phyloP scores from a whole-genome alignment of 2,797 vertebrate species.

The Pipistrellus pipistrellus region DNA sequence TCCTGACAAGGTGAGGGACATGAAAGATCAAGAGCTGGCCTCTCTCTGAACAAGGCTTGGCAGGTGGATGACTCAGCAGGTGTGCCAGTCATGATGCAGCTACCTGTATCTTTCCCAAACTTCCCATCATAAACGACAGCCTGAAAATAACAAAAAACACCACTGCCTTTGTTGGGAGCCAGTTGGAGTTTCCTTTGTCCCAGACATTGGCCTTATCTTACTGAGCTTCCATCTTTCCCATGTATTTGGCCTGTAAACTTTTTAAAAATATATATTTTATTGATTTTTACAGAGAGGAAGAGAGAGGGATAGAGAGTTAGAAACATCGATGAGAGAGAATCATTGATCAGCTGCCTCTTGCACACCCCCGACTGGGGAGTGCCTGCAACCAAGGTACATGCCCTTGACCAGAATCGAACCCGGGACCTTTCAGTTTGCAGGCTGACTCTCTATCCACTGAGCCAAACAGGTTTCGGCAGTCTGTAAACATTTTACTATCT shows the following conservation, averaged over 20 bases:
- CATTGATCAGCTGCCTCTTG: too few species aligned
- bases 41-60: neutral
- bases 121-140: neutral
- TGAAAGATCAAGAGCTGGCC: neutral
- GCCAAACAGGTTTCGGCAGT: too few species aligned
- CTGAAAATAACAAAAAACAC: neutral
- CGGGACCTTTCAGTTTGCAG: too few species aligned
- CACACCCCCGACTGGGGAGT: too few species aligned
- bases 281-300: too few species aligned
- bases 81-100: slow-evolving; percentile 26
- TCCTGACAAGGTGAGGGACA: neutral
- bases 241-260: neutral
- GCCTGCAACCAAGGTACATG: too few species aligned
- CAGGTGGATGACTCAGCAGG: neutral
- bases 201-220: neutral
- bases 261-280: neutral
- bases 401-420: too few species aligned
- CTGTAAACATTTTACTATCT: neutral
- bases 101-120: neutral
- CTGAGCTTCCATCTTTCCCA: neutral
- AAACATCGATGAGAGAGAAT: too few species aligned
- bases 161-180: neutral
- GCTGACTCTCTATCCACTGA: too few species aligned
- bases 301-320: too few species aligned
- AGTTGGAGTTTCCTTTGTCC: slow-evolving; percentile 27